Base-by-base conservation (phyloP, 2,797 vertebrate species). In the Phrynocephalus forsythii region DNA sequence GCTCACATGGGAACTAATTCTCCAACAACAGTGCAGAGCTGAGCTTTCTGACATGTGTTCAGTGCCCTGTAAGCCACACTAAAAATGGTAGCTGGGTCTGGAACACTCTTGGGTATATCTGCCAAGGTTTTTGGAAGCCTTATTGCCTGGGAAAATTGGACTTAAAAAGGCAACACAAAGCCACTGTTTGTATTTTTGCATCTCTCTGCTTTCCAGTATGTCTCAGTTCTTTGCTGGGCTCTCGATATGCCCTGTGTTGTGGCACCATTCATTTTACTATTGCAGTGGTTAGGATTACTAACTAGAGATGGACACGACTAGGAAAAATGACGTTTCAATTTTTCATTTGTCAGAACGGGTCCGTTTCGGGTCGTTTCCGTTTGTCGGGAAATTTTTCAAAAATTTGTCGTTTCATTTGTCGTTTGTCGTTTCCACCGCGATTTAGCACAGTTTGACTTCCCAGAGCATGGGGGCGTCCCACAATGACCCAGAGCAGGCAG, bases 21-120 rank as follows among this genome's bases (percentile, higher is more conserved):
- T 20, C 60, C 48, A 81, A 52, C 44, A 68, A 63, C 22, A 52
- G 56, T 71, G 30, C 30, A 67, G 72, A 85, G 48, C 52, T 67
- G n/a, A 22, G 56, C 13, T 87, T 75, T 76, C 11, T 22, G 44
- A 75, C 71, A 52, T 87, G 79, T 82, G 78, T n/a, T 87, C 79
- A 75, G 24, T 76, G 60, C 79, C 18, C 33, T 76, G 86, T 13
- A 67, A 11, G 4, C 33, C 26, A 16, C 60, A 13, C 56, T 30
- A 10, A 52, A 85, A 85, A 78, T 85, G 84, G 44, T 22, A 52
- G 38, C 38, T 30, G 38, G 20, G 5, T 20, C 38, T 75, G 48
- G 71, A 30, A 87, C n/a, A 20, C 28, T 50, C n/a, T 15, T 67
- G 48, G 38, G 28, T 16, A 24, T 69, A 56, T 81, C 24, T n/a